phyloP scores from a whole-genome alignment of 2,113 vertebrate genomes.

The Siniperca knerii region DNA sequence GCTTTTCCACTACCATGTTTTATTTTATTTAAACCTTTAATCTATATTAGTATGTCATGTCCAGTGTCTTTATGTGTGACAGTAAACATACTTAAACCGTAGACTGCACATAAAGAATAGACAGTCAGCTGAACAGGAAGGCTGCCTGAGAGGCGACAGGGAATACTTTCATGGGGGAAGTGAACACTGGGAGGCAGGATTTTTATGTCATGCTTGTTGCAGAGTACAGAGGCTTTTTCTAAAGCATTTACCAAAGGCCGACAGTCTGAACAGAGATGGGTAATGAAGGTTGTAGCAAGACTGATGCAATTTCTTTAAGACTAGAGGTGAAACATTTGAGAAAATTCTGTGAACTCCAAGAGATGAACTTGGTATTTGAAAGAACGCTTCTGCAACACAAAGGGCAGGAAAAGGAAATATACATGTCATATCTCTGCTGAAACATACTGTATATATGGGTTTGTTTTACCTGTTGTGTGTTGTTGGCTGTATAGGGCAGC shows the following conservation, averaged over 20 bases:
- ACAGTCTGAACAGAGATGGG: slow-evolving; percentile 23
- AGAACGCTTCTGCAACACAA: slow-evolving; percentile 1
- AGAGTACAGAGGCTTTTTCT: slow-evolving; percentile 41
- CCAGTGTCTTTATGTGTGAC: slow-evolving; percentile 29
- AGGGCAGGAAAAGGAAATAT: slow-evolving; percentile 4
- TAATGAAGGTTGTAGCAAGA: slow-evolving; percentile 11
- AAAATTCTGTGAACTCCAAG: not conserved
- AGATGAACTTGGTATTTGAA: not conserved
- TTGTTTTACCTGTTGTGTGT: slow-evolving; percentile 86
- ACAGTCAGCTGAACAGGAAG: slow-evolving; percentile 34
- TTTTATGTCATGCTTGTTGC: slow-evolving; percentile 61
- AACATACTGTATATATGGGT: not conserved
- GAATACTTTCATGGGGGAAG: slow-evolving; percentile 51
- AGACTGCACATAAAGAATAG: slow-evolving; percentile 8
- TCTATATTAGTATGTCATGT: slow-evolving; percentile 17
- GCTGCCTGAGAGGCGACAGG: slow-evolving; percentile 14
- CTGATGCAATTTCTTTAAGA: slow-evolving; percentile 10
- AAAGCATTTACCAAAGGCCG: slow-evolving; percentile 38
- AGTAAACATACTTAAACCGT: slow-evolving; percentile 35
- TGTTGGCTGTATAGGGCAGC: slow-evolving; percentile 90
- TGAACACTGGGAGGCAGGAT: slow-evolving; percentile 68
- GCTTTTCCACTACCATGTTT: not conserved
- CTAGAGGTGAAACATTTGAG: slow-evolving; percentile 1
- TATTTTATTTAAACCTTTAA: slow-evolving; percentile 32
- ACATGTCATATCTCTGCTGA: not conserved